Evolutionary conservation across 2,888 invertebrate genomes (phyloP), one percentile per base, ranked within the genome.

Genomic region (Sclerodermus sp.): DNA sequence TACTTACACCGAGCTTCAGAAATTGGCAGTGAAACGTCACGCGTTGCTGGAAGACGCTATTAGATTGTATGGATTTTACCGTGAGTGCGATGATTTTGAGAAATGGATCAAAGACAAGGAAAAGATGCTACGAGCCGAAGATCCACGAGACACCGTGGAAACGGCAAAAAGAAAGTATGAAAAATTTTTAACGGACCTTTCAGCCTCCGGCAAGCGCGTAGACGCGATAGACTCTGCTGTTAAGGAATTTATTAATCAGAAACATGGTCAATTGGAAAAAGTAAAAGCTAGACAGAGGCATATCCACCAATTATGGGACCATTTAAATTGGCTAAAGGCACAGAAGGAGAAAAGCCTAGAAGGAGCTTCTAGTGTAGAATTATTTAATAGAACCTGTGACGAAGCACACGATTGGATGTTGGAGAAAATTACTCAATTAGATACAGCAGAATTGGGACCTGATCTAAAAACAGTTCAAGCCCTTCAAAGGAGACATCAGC

Each of bases 351-450:
- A 91, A 77, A 94, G 89, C 57, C 76, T 98, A 29, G 93, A 95
- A 74, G 96, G 95, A 0, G 93, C 94, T 1, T 91, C 91, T 1
- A 89, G 88, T 84, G 95, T 99, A 65, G 97, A 97, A 75, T 81
- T 97, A 8, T 99, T 97, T 82, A 89, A 94, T 71, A 89, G 96
- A 47, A 93, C 94, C 0, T 98, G 97, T 78, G 96, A 95, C 73
- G 98, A 98, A 76, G 93, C 96, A 0, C 87, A 90, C 60, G 96
- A 96, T 73, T 98, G 98, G 97, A 97, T 99, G 91, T 83, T 87
- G 47, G 97, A 97, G 80, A 98, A 98, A 79, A 92, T 93, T 82
- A 87, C 89, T 54, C 93, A 95, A 74, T 78, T 96, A 50, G 93
- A 93, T 39, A 87, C 85, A 0, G 85, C 86, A 0, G 87, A 87